Evolutionary conservation across 2,888 invertebrate species (phyloP), one percentile per base, ranked within the genome.

Genomic region (Oconnorella tubifera): DNA sequence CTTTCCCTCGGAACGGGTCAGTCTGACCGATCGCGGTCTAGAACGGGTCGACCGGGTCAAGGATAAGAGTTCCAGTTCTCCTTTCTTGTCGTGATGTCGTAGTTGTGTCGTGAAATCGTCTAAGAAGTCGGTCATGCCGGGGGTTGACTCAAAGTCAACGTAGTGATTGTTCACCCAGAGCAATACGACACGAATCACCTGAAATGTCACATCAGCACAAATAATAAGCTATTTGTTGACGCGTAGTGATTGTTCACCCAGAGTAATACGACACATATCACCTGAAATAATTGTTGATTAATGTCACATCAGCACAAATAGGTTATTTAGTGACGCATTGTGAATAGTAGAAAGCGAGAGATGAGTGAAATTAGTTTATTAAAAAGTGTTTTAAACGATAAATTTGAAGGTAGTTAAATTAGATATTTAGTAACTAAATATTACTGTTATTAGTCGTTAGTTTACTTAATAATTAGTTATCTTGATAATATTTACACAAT

Each of bases 51-150:
- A 51, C 4, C 53, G 53, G 4, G 53, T 25, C 23, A 51, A 27
- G 25, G 14, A 19, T 19, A 51, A 27, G 25, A 51, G 53, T 25
- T 51, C 53, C 4, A 51, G 53, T 27, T 10, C 53, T 10, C 53
- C 53, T 6, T 19, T 6, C 53, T 51, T 51, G 25, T 6, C 53
- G 25, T 23, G 25, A 6, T 10, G 4, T 6, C 25, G 53, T 19
- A 51, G 53, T 27, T 19, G 14, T 6, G 53, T 19, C 6, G 53
- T 23, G 53, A 51, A 51, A 4, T 6, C 10, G 14, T 51, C 95
- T 69, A 97, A 84, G 79, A 96, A 95, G 75, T 94, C 93, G 88
- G 95, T 94, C 95, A 99, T 95, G 66, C 88, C 89, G 29, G 92
- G 89, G 83, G 95, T 92, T 3, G 91, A 94, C 85, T 82, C 82